Conservation (phyloP, 2,797 vertebrate genomes). For the Poecile montanus region DNA sequence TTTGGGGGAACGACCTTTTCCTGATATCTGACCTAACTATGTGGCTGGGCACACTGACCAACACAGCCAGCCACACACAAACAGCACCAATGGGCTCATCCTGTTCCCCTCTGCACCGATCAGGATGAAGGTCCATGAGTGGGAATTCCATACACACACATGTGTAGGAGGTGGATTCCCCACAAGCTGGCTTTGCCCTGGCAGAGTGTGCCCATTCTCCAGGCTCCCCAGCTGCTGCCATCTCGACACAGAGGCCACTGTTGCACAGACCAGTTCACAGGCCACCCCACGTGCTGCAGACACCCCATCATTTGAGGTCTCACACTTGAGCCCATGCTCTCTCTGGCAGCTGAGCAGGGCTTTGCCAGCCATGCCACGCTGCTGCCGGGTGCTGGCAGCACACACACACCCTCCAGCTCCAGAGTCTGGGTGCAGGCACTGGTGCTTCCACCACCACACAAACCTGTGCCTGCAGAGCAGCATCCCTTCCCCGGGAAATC, state of each 20-base stretch:
- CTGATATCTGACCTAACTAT: not conserved
- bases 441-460: not conserved
- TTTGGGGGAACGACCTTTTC: not conserved
- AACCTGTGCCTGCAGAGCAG: accelerated
- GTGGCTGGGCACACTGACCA: not conserved
- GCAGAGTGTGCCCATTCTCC: not conserved
- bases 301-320: not conserved
- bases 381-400: not conserved
- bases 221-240: not conserved
- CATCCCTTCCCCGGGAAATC: not conserved
- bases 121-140: accelerated
- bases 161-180: not conserved
- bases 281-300: accelerated
- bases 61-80: not conserved
- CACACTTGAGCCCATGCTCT: accelerated
- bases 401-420: not conserved
- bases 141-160: not conserved
- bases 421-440: not conserved
- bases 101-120: accelerated
- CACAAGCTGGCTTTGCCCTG: not conserved
- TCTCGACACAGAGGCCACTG: accelerated
- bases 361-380: not conserved
- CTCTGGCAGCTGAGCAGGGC: not conserved
- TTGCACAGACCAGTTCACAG: not conserved
- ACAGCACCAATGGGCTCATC: not conserved